phyloP scores from a whole-genome alignment of 2,113 vertebrate genomes.

The Lycocorax pyrrhopterus region DNA sequence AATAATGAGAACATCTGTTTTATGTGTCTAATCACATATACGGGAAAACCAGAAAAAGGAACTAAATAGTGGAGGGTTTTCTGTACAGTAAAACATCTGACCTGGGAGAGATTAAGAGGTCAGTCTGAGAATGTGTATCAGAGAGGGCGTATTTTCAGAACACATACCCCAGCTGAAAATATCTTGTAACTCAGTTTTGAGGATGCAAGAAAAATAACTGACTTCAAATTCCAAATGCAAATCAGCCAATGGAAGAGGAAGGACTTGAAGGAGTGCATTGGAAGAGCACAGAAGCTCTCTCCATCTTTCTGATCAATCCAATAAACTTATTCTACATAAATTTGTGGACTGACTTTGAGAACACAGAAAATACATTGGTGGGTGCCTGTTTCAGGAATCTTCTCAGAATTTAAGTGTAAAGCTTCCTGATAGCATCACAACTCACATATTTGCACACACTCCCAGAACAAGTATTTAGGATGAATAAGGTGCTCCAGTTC shows the following conservation, averaged over 20 bases:
- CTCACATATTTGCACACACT: background rate
- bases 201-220: background rate
- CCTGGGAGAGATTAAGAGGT: background rate
- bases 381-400: background rate
- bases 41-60: background rate
- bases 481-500: background rate
- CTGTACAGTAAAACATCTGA: background rate
- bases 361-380: background rate
- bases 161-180: background rate
- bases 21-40: background rate
- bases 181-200: background rate
- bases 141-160: background rate
- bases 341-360: background rate
- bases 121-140: background rate
- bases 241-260: background rate
- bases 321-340: background rate
- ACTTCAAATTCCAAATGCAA: background rate
- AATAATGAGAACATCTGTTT: background rate
- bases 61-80: background rate
- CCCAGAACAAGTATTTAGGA: background rate
- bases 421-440: background rate
- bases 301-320: background rate
- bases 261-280: background rate
- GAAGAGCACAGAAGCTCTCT: background rate
- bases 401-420: background rate